Evolutionary conservation across 2,113 vertebrate species (phyloP), one percentile per base, ranked within the genome.

Genomic region (Labeo catla): DNA sequence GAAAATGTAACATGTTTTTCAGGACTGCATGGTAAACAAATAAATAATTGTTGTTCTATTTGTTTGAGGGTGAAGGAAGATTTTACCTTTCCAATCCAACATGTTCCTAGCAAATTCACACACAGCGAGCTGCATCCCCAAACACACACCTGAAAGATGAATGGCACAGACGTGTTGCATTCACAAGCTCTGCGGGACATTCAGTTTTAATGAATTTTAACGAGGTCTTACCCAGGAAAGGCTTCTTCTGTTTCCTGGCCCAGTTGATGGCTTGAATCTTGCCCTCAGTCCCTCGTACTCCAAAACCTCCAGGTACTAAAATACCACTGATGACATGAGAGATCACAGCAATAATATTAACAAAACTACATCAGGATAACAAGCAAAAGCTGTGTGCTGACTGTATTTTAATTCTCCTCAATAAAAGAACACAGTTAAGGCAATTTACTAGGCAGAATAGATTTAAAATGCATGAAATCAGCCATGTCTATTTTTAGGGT

Each of bases 71-170:
- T 15, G 12, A 16, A 23, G 11, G n/a, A 9, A 66, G 12, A 19
- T 5, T 88, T 93, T 94, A 97, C 98, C 98, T 96, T 93, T 86
- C 98, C 98, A 99, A 13, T 94, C 95, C 6, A 99, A 93, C 34
- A 94, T 88, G 12, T 94, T 96, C 90, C 98, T 95, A 59, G 97
- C 97, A 90, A 97, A 99, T 81, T 99, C 98, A 80, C 98, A 97
- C 9, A 99, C 97, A 0, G 98, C 98, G 73, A 99, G 12, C 94
- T 99, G 98, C 98, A 99, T 99, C 83, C 98, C 98, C 63, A 99
- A 86, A 91, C 98, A 99, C 85, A 99, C 97, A 19, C 98, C 98
- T 99, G 92, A 1, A 82, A 91, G 74, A 89, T 68, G 86, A 86
- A 85, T 84, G 19, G 13, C 34, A 16, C n/a, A 52, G n/a, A 34